These are phyloP conservation scores for Stegodyphus dumicola DNA, from an alignment of 1,140 invertebrate genomes.

Conservation along the genomic window DNA sequence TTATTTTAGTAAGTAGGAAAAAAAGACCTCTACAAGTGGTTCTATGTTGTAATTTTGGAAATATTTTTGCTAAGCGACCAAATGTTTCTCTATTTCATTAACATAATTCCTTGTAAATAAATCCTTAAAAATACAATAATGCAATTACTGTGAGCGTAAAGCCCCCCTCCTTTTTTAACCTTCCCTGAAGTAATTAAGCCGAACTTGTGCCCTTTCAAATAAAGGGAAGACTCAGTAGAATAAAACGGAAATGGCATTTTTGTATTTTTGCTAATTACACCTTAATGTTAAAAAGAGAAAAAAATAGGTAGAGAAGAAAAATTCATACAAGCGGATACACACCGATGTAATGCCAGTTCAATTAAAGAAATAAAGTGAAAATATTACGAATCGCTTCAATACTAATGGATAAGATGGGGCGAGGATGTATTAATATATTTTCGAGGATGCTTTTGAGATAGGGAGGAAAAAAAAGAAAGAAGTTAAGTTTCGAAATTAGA, in stretches of 20 bases:
- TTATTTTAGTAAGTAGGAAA: too few species aligned
- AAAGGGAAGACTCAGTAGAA: conserved; percentile 23
- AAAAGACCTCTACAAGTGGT: too few species aligned
- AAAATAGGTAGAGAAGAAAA: conserved; percentile 9
- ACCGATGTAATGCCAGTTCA: conserved; percentile 54
- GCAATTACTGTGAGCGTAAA: conserved; percentile 34
- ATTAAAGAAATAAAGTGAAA: conserved; percentile 60
- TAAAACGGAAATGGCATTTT: conserved; percentile 59
- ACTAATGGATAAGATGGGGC: conserved; percentile 54
- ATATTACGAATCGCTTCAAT: conserved; percentile 56
- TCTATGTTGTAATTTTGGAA: too few species aligned
- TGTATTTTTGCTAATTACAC: conserved; percentile 60
- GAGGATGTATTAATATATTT: conserved; percentile 53
- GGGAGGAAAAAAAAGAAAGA: conserved; percentile 18
- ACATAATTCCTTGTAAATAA: conserved; percentile 44
- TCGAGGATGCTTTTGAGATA: conserved; percentile 33
- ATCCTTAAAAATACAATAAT: conserved; percentile 48
- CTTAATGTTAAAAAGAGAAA: conserved; percentile 24
- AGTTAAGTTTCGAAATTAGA: conserved; percentile 45
- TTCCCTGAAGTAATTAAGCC: conserved; percentile 44
- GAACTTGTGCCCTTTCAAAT: conserved; percentile 15
- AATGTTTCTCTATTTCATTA: too few species aligned
- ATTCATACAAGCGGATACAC: conserved; percentile 11
- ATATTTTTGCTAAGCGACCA: too few species aligned
- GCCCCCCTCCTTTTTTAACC: neutral